phyloP scores from a whole-genome alignment of 2,888 invertebrate species.

The Arrhopalites spinosus region DNA sequence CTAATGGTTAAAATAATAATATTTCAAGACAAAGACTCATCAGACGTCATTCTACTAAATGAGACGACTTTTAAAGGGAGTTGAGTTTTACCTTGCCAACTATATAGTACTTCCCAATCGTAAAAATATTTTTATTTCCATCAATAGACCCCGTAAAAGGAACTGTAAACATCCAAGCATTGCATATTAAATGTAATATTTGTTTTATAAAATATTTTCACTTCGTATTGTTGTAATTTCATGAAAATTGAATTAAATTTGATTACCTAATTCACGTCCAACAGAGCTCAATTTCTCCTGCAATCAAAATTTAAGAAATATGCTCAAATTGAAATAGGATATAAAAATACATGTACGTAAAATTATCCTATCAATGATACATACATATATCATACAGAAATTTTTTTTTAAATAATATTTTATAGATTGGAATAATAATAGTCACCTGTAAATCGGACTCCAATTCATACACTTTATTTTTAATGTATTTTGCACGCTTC shows the following conservation, averaged over 20 bases:
- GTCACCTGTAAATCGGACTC: too few relatives aligned
- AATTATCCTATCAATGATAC: too few relatives aligned
- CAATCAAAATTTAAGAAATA: too few relatives aligned
- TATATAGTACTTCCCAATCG: constrained; percentile 23
- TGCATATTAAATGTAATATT: too few relatives aligned
- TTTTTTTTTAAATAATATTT: too few relatives aligned
- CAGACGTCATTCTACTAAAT: background rate
- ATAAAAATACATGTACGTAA: too few relatives aligned
- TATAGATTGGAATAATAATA: too few relatives aligned
- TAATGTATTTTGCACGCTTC: background rate
- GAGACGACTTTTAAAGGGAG: background rate
- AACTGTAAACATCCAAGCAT: constrained; percentile 10
- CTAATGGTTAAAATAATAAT: background rate
- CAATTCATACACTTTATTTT: constrained; percentile 11
- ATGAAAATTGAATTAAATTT: too few relatives aligned
- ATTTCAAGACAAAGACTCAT: background rate
- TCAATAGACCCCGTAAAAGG: constrained; percentile 28
- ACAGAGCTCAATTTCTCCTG: constrained; percentile 20
- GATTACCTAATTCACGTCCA: constrained; percentile 23
- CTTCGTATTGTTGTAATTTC: too few relatives aligned
- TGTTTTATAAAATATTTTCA: too few relatives aligned
- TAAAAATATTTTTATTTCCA: background rate
- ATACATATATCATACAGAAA: too few relatives aligned
- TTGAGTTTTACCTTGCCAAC: constrained; percentile 18
- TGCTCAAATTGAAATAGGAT: too few relatives aligned